phyloP scores from a whole-genome alignment of 2,797 vertebrate species.

The Sebastes iracundus region DNA sequence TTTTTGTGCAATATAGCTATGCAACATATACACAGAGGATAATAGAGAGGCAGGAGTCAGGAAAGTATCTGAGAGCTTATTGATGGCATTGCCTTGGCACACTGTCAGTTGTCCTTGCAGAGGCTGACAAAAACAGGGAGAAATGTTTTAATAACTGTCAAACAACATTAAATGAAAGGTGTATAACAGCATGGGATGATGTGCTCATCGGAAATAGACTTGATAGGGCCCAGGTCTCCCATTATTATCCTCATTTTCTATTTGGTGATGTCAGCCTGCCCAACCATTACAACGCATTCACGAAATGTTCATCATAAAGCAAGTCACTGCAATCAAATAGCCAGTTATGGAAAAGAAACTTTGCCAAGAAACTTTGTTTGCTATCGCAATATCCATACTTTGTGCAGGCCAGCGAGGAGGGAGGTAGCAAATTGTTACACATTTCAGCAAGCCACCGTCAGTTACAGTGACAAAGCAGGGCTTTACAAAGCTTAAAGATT shows the following conservation, averaged over 20 bases:
- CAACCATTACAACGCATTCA: background rate
- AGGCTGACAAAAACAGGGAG: background rate
- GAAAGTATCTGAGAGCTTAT: background rate
- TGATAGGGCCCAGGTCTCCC: background rate
- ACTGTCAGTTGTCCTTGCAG: background rate
- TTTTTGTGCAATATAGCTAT: background rate
- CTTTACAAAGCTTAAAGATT: background rate
- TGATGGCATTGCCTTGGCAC: background rate
- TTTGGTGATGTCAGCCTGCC: background rate
- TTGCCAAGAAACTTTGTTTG: background rate
- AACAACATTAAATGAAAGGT: background rate
- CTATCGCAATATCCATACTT: background rate
- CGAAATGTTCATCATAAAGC: background rate
- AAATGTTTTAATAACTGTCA: constrained; percentile 12
- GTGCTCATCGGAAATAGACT: background rate
- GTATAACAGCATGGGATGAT: background rate
- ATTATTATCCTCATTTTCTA: background rate
- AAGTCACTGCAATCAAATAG: background rate
- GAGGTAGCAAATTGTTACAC: background rate
- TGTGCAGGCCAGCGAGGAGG: background rate
- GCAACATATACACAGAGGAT: background rate
- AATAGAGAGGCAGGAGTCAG: background rate
- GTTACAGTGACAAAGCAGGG: background rate
- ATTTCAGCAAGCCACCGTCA: background rate
- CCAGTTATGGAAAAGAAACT: background rate